Conservation (phyloP, 2,888 invertebrate species). For the Pristionchus japonicus region DNA sequence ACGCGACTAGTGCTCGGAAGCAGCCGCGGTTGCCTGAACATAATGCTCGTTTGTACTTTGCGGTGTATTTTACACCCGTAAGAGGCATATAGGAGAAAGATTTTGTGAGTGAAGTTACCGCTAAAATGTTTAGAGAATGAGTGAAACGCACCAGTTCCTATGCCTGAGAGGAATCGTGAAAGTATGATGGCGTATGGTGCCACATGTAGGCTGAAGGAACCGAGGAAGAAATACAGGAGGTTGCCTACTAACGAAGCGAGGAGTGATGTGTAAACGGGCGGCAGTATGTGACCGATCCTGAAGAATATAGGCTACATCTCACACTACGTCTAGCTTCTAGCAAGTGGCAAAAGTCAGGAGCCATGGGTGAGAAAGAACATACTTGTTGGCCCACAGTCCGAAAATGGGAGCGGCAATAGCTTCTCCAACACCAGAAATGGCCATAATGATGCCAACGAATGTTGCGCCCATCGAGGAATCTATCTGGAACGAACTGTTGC, state of each 20-base stretch:
- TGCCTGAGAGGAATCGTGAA: slow-evolving; percentile 14
- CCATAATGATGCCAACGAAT: slow-evolving; percentile 52
- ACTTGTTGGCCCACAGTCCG: slow-evolving; percentile 50
- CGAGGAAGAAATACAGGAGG: slow-evolving; percentile 5
- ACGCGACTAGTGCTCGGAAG: slow-evolving; percentile 54
- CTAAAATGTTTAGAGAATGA: too few species aligned
- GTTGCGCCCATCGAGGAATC: slow-evolving; percentile 55
- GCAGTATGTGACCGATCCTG: slow-evolving; percentile 43
- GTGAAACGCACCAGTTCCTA: not conserved
- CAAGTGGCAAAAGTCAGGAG: too few species aligned
- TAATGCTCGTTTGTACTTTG: not conserved
- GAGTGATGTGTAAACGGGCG: slow-evolving; percentile 29
- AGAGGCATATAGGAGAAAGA: too few species aligned
- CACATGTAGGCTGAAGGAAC: not conserved
- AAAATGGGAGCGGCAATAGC: slow-evolving; percentile 57
- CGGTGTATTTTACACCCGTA: too few species aligned
- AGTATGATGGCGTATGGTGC: not conserved
- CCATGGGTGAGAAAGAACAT: not conserved
- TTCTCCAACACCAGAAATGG: slow-evolving; percentile 59
- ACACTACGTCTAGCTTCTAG: too few species aligned
- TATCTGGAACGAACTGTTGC: slow-evolving; percentile 50
- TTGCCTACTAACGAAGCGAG: not conserved
- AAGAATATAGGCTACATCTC: too few species aligned
- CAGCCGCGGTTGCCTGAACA: slow-evolving; percentile 56
- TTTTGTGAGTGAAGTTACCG: too few species aligned